These are phyloP conservation scores for Archilochus colubris DNA, from an alignment of 2,113 vertebrate species.

Conservation along the genomic window DNA sequence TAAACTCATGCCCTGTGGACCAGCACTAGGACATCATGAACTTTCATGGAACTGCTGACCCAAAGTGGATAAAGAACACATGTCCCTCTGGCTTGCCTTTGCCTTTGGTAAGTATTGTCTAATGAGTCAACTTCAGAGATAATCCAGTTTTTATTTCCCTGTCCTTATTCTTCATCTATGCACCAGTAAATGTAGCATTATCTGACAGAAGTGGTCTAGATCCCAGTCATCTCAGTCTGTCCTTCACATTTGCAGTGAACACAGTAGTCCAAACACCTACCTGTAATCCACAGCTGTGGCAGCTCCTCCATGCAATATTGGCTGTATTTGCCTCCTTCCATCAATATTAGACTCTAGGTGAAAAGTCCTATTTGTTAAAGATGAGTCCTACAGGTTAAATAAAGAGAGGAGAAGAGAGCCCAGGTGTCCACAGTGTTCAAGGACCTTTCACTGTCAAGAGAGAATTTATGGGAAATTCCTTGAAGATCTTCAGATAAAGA, in stretches of 20 bases:
- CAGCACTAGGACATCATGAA: neutral
- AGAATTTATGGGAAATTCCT: neutral
- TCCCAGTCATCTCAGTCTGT: neutral
- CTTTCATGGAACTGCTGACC: neutral
- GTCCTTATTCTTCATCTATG: neutral
- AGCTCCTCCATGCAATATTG: neutral
- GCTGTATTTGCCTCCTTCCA: neutral
- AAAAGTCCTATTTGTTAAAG: neutral
- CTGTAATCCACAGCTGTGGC: neutral
- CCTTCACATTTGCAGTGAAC: neutral
- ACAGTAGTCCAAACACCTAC: neutral
- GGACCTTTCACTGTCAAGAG: neutral
- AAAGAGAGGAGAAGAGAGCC: neutral
- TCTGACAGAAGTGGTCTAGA: neutral
- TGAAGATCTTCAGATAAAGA: neutral
- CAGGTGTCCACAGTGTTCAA: neutral
- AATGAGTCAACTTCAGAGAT: neutral
- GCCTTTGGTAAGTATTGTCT: neutral
- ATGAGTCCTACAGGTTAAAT: neutral
- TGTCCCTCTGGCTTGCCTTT: neutral
- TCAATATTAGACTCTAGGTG: neutral
- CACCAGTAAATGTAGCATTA: neutral
- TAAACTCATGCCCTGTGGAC: neutral
- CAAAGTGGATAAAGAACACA: neutral
- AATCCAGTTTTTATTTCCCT: neutral